Conservation (phyloP, 2,113 vertebrate genomes). For the Telmatochromis brichardi region DNA sequence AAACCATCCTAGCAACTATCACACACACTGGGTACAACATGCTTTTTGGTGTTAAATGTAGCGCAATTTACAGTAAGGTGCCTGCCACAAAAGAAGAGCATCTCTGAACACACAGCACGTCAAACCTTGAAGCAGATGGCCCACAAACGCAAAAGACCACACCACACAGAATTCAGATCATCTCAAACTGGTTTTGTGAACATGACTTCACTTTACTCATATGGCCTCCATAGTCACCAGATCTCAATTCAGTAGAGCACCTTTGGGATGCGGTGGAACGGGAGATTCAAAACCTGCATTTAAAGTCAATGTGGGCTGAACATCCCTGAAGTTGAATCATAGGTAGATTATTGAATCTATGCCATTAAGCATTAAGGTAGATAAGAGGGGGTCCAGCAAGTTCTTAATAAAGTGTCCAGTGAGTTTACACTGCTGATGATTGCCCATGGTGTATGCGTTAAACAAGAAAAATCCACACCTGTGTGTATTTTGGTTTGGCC, state of each 20-base stretch:
- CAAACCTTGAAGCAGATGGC: background rate
- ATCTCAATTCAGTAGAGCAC: background rate
- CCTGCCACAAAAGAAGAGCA: background rate
- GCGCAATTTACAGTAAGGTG: background rate
- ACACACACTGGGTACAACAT: background rate
- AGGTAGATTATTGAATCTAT: background rate
- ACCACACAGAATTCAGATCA: background rate
- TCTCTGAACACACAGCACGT: background rate
- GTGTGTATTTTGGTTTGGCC: background rate
- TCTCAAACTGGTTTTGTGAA: background rate
- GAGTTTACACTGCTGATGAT: background rate
- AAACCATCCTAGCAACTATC: background rate
- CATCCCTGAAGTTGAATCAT: background rate
- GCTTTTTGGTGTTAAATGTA: background rate
- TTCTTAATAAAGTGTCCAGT: background rate
- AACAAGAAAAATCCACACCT: background rate
- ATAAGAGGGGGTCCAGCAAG: background rate
- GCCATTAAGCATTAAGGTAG: background rate
- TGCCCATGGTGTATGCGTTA: background rate
- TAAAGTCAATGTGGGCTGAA: background rate
- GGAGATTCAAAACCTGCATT: background rate
- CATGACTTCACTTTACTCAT: background rate
- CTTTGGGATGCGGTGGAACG: background rate
- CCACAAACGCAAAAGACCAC: background rate
- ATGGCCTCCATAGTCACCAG: background rate